Conservation (phyloP, 2,888 invertebrate genomes). For the Plusia festucae region DNA sequence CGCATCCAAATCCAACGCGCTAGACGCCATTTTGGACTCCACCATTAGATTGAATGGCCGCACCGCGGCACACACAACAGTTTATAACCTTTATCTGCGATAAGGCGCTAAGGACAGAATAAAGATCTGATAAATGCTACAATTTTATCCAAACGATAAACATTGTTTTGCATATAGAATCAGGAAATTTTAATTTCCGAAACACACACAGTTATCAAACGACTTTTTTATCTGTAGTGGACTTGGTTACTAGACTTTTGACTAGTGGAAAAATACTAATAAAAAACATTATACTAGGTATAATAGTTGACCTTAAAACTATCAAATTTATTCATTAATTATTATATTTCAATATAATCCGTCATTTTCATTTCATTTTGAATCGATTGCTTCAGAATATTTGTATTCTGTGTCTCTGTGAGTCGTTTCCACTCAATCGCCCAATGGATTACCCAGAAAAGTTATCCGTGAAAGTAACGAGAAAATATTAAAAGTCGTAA, state of each 20-base stretch:
- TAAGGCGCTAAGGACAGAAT: slow-evolving; percentile 9
- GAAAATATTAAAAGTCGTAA: too few species aligned
- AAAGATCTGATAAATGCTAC: not conserved
- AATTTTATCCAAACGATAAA: slow-evolving; percentile 10
- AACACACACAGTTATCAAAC: slow-evolving; percentile 41
- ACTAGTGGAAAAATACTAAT: too few species aligned
- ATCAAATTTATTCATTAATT: too few species aligned
- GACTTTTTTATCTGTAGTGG: slow-evolving; percentile 11
- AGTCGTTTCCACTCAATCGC: too few species aligned
- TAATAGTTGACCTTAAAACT: too few species aligned
- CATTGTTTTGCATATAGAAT: slow-evolving; percentile 20
- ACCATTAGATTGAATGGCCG: slow-evolving; percentile 58
- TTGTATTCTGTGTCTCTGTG: too few species aligned
- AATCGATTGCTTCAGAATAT: too few species aligned
- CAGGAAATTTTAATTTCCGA: slow-evolving; percentile 34
- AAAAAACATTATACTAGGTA: too few species aligned
- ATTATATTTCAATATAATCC: too few species aligned
- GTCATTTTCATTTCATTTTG: too few species aligned
- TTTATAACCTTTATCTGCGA: slow-evolving; percentile 11
- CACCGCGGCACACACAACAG: slow-evolving; percentile 34
- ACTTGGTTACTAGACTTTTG: slow-evolving; percentile 25
- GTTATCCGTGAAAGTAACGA: too few species aligned
- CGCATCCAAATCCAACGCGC: slow-evolving; percentile 77
- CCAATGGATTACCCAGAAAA: too few species aligned
- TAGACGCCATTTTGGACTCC: slow-evolving; percentile 85